Base-by-base conservation (phyloP, 2,113 vertebrate species). In the Caranx melampygus region DNA sequence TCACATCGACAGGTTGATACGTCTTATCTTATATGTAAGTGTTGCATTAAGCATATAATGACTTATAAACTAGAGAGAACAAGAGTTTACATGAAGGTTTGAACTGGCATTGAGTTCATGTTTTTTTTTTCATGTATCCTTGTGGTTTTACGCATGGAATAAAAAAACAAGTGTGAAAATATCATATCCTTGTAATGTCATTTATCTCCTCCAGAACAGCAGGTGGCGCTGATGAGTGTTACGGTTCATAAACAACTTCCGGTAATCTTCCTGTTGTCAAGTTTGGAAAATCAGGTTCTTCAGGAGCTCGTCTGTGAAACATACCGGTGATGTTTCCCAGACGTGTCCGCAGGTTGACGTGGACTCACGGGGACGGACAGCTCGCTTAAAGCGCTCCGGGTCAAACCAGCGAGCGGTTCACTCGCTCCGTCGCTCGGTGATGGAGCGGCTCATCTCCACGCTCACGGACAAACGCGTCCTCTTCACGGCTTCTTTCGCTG, bases 401-500 rank as follows among this genome's bases (percentile, higher is more conserved):
- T 21, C 14, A 18, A 5, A 72, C 18, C 16, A 51, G 14, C 5
- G n/a, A 40, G 47, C 74, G 49, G 57, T 65, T 67, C 0, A 0
- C 35, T 21, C 31, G 42, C 3, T 4, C 26, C 26, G 26, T 26
- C 3, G 9, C 15, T 20, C 14, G 34, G 4, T 13, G 68, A 92
- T 91, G 91, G 87, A 92, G 52, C 75, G 7, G 35, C 66, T 88
- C 3, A 44, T 65, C n/a, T 34, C 66, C 1, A 47, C 5, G 14
- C 44, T 94, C 12, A 81, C 84, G 0, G 84, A 65, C 1, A 92
- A 87, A 31, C 83, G 62, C 4, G 75, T 90, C 0, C 81, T 94
- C 0, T 94, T 96, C 63, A 34, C 79, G 0, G 86, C 82, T 9
- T 96, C 96, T 6, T 84, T 96, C 52, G 12, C 93, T 5, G 16